phyloP scores from a whole-genome alignment of 2,113 vertebrate genomes.

The Synchiropus splendidus region DNA sequence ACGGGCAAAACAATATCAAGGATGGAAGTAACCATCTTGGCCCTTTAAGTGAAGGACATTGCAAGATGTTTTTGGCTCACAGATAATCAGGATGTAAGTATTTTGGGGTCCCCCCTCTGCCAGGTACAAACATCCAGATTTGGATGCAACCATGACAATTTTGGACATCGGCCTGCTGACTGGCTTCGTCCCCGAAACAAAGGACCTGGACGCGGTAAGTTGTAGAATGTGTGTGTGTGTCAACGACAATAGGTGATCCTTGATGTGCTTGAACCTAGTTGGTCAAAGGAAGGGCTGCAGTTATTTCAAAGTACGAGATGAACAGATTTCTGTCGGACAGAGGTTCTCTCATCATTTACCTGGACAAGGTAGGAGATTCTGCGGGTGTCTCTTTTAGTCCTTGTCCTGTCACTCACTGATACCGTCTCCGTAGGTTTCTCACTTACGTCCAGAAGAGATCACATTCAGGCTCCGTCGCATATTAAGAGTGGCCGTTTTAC shows the following conservation, averaged over 20 bases:
- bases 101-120: neutral
- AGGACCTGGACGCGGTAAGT: conserved; percentile 60
- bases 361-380: conserved; percentile 67
- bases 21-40: no score
- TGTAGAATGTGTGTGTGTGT: neutral
- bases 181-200: conserved; percentile 52
- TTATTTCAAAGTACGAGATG: conserved; percentile 71
- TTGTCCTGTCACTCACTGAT: no score
- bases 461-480: conserved; percentile 64
- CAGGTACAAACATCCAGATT: conserved; percentile 29
- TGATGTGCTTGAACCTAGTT: conserved; percentile 55
- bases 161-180: conserved; percentile 68
- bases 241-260: neutral
- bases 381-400: neutral
- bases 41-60: no score
- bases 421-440: conserved; percentile 47
- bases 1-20: no score
- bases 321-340: conserved; percentile 47
- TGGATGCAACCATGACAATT: conserved; percentile 63
- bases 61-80: no score
- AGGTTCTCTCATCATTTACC: conserved; percentile 78
- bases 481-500: conserved; percentile 63
- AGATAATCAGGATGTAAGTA: no score
- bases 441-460: conserved; percentile 39
- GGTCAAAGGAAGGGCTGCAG: conserved; percentile 52